Percentiles rank a stretch among this genome's conserved stretches.
phyloP scores from a whole-genome alignment of 2,113 vertebrate genomes.

The Charadrius vociferus region DNA sequence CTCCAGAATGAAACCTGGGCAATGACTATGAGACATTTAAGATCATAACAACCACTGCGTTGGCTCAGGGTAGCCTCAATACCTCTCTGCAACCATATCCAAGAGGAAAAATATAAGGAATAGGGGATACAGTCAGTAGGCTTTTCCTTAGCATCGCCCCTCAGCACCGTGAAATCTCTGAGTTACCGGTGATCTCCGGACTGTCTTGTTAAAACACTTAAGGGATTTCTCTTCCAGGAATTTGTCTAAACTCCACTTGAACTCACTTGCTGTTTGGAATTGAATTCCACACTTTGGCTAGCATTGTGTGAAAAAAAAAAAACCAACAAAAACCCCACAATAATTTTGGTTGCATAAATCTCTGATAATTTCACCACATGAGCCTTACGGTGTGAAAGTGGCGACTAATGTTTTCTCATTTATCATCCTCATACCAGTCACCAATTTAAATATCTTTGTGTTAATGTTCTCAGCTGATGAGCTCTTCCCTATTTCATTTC shows the following conservation, averaged over 20 bases:
- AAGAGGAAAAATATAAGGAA: not conserved
- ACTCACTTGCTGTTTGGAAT: not conserved
- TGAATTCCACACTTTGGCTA: not conserved
- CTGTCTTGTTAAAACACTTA: not conserved
- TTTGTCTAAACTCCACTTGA: not conserved
- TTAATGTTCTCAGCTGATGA: not conserved
- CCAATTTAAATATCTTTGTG: not conserved
- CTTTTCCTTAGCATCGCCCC: not conserved
- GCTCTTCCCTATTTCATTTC: not conserved
- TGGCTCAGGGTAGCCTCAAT: not conserved
- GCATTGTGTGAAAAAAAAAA: not conserved
- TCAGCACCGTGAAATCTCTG: not conserved
- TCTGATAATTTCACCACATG: not conserved
- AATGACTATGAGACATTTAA: not conserved
- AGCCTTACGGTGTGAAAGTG: not conserved
- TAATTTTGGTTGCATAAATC: not conserved
- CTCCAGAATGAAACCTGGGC: not conserved
- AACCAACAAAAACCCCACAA: no score
- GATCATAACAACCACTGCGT: rapidly evolving
- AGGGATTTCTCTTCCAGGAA: not conserved
- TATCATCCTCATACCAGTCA: not conserved
- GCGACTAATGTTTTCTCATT: not conserved
- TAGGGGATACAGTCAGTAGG: not conserved
- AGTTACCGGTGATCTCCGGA: not conserved
- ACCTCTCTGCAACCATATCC: not conserved